Base-by-base conservation (phyloP, 2,888 invertebrate species). In the Candidula unifasciata region DNA sequence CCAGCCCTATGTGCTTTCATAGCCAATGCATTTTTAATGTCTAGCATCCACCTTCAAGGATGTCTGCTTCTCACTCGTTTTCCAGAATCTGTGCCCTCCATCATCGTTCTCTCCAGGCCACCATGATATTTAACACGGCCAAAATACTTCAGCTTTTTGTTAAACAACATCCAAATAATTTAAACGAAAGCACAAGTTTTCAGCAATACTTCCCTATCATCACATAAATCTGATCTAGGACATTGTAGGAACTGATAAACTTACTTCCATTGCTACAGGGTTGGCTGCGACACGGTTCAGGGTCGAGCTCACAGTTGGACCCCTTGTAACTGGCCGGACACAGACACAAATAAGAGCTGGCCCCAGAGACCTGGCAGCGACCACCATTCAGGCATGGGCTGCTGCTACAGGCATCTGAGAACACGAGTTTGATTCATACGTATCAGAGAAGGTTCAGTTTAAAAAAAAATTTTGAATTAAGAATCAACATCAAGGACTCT, bases 301-400 rank as follows among this genome's bases (percentile, higher is more conserved):
- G 95, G 94, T 98, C 98, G 71, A 96, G 94, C 94, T 98, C 97
- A 94, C 98, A 98, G 81, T 95, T 95, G 33, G 95, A 93, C 2
- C 98, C 98, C 6, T 95, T 94, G 94, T 96, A 97, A 84, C 97
- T 95, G 30, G 95, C 95, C 91, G 96, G 96, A 92, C 98, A 98
- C 73, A 95, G 94, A 92, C 98, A 98, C 89, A 96, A 95, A 94
- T 96, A 98, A 3, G 89, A 85, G 84, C 95, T 95, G 60, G 93
- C 93, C 16, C 95, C 95, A 0, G 93, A 93, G 0, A 89, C 88
- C 82, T 91, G 89, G 91, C 96, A 96, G 85, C 96, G 95, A 3
- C 95, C 96, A n/a, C 96, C 96, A 91, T 97, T 97, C 88, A 96
- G 94, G 92, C 97, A 97, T 0, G 97, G 97, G 87, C 96, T 96